Conservation (phyloP, 1,140 invertebrate species). For the Oscheius sp. region DNA sequence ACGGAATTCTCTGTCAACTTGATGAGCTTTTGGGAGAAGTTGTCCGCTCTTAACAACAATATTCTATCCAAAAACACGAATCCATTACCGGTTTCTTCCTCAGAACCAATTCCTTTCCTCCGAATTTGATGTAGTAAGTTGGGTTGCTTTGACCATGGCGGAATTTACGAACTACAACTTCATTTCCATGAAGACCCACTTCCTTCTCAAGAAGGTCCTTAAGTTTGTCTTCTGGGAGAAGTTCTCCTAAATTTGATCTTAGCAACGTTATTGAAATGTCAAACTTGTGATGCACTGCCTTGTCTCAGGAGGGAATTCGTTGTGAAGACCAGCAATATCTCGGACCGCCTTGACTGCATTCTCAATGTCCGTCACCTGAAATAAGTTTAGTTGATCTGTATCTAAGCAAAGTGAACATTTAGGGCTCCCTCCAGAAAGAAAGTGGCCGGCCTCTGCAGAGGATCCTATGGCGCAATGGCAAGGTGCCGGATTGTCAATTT, state of each 20-base stretch:
- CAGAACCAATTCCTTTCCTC: conserved; percentile 62
- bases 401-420: too few species aligned
- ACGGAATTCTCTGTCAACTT: conserved; percentile 64
- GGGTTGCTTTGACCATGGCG: conserved; percentile 65
- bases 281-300: conserved; percentile 21
- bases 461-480: too few species aligned
- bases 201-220: neutral
- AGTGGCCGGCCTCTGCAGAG: too few species aligned
- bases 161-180: conserved; percentile 55
- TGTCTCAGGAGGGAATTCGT: conserved; percentile 58
- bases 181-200: conserved; percentile 8
- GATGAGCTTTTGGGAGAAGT: conserved; percentile 65
- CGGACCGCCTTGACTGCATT: conserved; percentile 61
- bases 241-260: conserved; percentile 26
- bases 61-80: neutral
- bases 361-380: conserved; percentile 46
- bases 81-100: conserved; percentile 64
- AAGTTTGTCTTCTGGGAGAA: neutral
- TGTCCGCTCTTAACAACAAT: conserved; percentile 62
- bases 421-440: too few species aligned
- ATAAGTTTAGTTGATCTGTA: too few species aligned
- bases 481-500: too few species aligned
- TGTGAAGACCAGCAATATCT: conserved; percentile 51
- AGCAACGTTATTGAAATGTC: too few species aligned
- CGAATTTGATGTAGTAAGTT: conserved; percentile 63